Evolutionary conservation across 30 jellyfish, hydroid and myxozoan species (phyloP), one percentile per base, ranked within the genome.

Genomic region (Phacellophora camtschatica): DNA sequence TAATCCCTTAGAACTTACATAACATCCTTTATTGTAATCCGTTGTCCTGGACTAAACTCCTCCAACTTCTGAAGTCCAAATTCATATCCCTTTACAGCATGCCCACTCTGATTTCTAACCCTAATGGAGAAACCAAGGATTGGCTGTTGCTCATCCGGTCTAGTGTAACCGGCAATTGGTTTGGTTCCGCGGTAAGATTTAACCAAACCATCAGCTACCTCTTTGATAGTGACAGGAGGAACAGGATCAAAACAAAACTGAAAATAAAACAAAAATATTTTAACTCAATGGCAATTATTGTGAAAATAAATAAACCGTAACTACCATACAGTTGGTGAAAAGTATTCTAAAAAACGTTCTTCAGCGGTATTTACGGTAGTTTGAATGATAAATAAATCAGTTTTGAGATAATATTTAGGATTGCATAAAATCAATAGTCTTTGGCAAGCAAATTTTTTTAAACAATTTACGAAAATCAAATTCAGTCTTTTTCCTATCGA

Each of bases 191-290:
- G 66, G 66, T 93, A 93, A n/a, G 97, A 85, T 4, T 93, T 87
- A 18, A 93, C 77, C 63, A 80, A 34, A 10, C 68, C 41, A 43
- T 93, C 95, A 13, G 95, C 99, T 2, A 88, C 97, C 24, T 93
- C 97, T 61, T 86, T 82, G 85, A 93, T 93, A n/a, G 97, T 86
- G 35, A 93, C 49, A 11, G 93, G 50, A 20, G 99, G 99, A 29
- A 66, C 71, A 3, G 99, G 99, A 23, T 93, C 99, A 54, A 93
- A 93, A 63, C 99, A 93, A 66, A 29, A 93, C 99, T 93, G 31
- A 32, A 64, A 49, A 9, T 7, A 41, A 15, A 15, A 20, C 29
- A 20, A 41, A 11, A 19, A 74, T n/a, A n/a, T n/a, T n/a, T n/a
- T n/a, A n/a, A n/a, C n/a, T n/a, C n/a, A n/a, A n/a, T n/a, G n/a